Percentiles rank a stretch among this genome's conserved stretches.
These are phyloP conservation scores for Sapajus apella DNA, from an alignment of 2,113 vertebrate genomes.

Conservation along the genomic window DNA sequence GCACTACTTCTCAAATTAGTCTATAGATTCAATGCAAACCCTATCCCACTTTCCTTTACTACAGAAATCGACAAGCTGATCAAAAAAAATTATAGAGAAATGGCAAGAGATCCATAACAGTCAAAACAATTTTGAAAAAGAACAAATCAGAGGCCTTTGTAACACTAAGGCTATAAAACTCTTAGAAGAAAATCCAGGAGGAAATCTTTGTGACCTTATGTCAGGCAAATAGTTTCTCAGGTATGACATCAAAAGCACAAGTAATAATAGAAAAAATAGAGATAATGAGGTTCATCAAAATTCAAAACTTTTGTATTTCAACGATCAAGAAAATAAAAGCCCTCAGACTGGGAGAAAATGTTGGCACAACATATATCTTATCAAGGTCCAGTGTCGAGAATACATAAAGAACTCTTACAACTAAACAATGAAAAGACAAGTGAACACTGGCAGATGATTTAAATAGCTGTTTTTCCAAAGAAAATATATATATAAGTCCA, in stretches of 20 bases:
- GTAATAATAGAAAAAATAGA: not conserved
- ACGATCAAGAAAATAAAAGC: not conserved
- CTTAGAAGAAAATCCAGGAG: not conserved
- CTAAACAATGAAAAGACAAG: not conserved
- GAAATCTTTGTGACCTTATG: not conserved
- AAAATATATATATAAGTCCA: not conserved
- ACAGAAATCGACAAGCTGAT: not conserved
- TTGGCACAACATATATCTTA: not conserved
- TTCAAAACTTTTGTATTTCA: not conserved
- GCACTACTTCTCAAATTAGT: not conserved
- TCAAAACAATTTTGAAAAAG: not conserved
- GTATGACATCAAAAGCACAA: not conserved
- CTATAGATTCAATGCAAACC: not conserved
- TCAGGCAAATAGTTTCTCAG: not conserved
- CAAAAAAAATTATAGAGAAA: not conserved
- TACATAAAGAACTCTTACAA: not conserved
- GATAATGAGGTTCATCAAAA: not conserved
- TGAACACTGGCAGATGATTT: not conserved
- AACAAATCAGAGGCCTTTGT: not conserved
- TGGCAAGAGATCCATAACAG: not conserved
- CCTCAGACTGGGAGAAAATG: not conserved
- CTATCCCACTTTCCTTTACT: not conserved
- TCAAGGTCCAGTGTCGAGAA: not conserved
- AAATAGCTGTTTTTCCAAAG: not conserved
- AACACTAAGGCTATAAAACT: not conserved